These are phyloP conservation scores for Bradypodion pumilum DNA, from an alignment of 2,797 vertebrate genomes.

Conservation along the genomic window DNA sequence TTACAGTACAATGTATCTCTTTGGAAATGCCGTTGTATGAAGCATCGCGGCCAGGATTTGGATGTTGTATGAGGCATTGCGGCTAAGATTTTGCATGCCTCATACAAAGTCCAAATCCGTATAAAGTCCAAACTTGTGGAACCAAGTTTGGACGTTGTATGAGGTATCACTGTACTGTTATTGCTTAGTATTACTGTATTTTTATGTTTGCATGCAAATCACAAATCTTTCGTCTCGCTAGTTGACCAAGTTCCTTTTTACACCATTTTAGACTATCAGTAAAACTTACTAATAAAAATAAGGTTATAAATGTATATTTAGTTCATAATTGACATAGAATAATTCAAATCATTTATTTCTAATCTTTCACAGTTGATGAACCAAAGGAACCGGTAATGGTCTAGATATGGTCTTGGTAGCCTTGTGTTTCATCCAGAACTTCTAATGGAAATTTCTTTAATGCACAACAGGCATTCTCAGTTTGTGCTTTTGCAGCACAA, in stretches of 20 bases:
- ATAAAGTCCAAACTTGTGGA: no score
- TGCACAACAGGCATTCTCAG: conserved; percentile 40
- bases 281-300: neutral
- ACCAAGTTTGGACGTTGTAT: no score
- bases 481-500: conserved; percentile 56
- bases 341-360: conserved; percentile 42
- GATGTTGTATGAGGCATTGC: no score
- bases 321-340: conserved; percentile 13
- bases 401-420: conserved; percentile 56
- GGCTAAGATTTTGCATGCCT: no score
- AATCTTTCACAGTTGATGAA: conserved; percentile 48
- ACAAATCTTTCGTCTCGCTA: neutral
- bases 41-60: no score
- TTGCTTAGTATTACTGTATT: neutral
- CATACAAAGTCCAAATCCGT: no score
- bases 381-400: conserved; percentile 50
- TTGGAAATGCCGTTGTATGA: no score
- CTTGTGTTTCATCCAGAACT: conserved; percentile 35
- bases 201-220: neutral
- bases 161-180: no score
- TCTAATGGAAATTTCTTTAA: conserved; percentile 45
- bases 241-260: neutral
- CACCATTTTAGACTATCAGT: neutral
- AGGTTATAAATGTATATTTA: conserved; percentile 2
- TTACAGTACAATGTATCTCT: no score